Base-by-base conservation (phyloP, 2,797 vertebrate species). In the Stomatorhinus walkeri region DNA sequence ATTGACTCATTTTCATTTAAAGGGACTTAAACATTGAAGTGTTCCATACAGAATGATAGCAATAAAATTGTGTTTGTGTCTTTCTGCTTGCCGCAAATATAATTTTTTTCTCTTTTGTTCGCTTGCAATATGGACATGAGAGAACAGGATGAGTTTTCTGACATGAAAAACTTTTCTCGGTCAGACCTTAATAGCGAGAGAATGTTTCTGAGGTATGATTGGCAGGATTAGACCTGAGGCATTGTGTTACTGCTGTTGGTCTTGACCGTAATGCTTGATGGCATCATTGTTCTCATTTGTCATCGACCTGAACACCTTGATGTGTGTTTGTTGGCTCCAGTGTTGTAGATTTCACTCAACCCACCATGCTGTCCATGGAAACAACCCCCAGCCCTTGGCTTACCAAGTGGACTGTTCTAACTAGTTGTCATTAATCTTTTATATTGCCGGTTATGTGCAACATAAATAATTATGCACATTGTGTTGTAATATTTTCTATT, bases 401-500 rank as follows among this genome's bases (percentile, higher is more conserved):
- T 76, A 88, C 81, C 89, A 40, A 85, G 91, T 93, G 92, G 92
- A 90, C 89, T 91, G 54, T 91, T 92, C 89, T 93, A 93, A 92
- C 91, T 92, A 92, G 94, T 92, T 91, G 91, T 92, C 88, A 49
- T 94, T 81, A 91, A 91, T 93, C 91, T 94, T 95, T 96, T 95
- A 93, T 95, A 96, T 92, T 92, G 89, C 93, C 85, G 92, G 91
- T 93, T 93, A 93, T 95, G 94, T 94, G 93, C 94, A 94, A 94
- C 93, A 93, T 92, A 90, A 92, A 93, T 90, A 93, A 91, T 87
- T 91, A 89, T 95, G 95, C 94, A 94, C 93, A 95, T 94, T 92
- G 94, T 94, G 93, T 93, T 96, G 95, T 95, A 92, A 95, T 94
- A 94, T 95, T 94, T 95, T 96, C 92, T 96, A 96, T 96, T 96